Evolutionary conservation across 2,888 invertebrate species (phyloP).

Genomic region (Thecocarcelia acutangulata): DNA sequence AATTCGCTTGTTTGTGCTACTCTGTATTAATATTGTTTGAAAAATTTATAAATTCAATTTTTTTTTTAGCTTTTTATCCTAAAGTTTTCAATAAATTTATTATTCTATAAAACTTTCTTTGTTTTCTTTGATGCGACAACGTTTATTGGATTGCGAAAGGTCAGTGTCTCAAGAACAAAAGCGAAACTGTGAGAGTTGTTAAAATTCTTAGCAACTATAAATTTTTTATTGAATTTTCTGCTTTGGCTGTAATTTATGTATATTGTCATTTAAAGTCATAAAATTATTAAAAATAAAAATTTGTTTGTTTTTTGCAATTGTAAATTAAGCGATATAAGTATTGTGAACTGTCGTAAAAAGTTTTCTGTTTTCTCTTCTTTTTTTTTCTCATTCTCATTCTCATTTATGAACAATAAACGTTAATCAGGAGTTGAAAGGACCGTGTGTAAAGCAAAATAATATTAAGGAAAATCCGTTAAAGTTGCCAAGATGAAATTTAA

Average conservation of each 20-base stretch:
- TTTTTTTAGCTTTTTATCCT: slow-evolving; percentile 2
- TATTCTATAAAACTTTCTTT: slow-evolving; percentile 47
- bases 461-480: slow-evolving; percentile 22
- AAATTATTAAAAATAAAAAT: slow-evolving; percentile 66
- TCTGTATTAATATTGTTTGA: too few relatives aligned
- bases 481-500: slow-evolving; percentile 6
- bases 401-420: slow-evolving; percentile 58
- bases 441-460: slow-evolving; percentile 35
- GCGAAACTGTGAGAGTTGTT: slow-evolving; percentile 40
- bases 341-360: slow-evolving; percentile 55
- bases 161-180: slow-evolving; percentile 68
- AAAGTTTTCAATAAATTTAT: slow-evolving; percentile 41
- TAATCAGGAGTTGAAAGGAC: slow-evolving; percentile 54
- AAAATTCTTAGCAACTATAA: slow-evolving; percentile 60
- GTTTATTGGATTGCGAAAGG: slow-evolving; percentile 62
- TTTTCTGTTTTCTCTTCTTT: slow-evolving; percentile 37
- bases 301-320: slow-evolving; percentile 19
- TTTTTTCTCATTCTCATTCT: background rate
- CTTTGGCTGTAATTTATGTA: slow-evolving; percentile 66
- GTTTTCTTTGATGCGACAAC: slow-evolving; percentile 59
- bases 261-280: slow-evolving; percentile 61
- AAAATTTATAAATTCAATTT: slow-evolving; percentile 29
- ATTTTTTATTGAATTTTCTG: slow-evolving; percentile 63
- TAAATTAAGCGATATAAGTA: slow-evolving; percentile 55
- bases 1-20: too few relatives aligned